Evolutionary conservation across 2,797 vertebrate genomes (phyloP).

Genomic region (Cichlasoma orientale): DNA sequence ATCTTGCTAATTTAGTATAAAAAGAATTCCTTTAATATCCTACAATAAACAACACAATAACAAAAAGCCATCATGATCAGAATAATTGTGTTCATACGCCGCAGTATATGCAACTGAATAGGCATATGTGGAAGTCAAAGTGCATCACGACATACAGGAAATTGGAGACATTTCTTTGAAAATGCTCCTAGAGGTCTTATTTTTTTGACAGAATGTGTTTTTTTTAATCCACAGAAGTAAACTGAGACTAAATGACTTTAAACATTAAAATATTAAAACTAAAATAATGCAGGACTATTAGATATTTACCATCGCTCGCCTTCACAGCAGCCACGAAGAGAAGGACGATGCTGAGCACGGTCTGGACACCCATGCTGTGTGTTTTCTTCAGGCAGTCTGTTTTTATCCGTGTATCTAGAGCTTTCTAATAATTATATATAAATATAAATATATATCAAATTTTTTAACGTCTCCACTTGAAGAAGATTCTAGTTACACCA

Average conservation of each 20-base stretch:
- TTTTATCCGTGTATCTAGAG: not conserved
- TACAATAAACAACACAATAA: not conserved
- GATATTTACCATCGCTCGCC: not conserved
- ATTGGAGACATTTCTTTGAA: accelerated
- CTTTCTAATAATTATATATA: accelerated
- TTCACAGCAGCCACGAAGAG: constrained; percentile 9
- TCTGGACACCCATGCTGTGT: constrained; percentile 19
- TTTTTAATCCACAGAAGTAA: not conserved
- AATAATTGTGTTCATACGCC: accelerated
- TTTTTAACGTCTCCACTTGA: accelerated
- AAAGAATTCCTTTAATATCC: not conserved
- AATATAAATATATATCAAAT: not conserved
- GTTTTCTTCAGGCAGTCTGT: not conserved
- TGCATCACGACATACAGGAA: not conserved
- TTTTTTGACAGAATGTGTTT: accelerated
- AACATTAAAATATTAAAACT: not conserved
- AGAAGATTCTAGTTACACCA: not conserved
- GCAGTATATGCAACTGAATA: not conserved
- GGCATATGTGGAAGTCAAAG: accelerated
- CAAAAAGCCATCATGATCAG: accelerated
- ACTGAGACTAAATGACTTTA: accelerated
- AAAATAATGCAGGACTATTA: accelerated
- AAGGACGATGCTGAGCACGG: constrained; percentile 22
- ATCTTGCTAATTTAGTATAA: accelerated
- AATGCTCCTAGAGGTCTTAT: accelerated